Percentiles rank a stretch among this genome's conserved stretches.
phyloP scores from a whole-genome alignment of 2,888 invertebrate species.

The Hypsopygia costalis region DNA sequence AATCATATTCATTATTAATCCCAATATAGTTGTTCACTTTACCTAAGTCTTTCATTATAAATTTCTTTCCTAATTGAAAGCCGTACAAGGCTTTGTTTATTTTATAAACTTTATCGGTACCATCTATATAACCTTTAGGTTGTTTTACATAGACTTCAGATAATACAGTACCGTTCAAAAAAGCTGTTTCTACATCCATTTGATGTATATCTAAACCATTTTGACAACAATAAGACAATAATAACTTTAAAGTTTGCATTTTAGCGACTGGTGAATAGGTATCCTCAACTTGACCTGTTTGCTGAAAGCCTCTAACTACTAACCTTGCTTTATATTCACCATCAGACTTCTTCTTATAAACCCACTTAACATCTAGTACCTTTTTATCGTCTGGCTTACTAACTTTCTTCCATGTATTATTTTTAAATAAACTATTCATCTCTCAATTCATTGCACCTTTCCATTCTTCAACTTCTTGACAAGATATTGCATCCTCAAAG shows the following conservation, averaged over 20 bases:
- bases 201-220: slow-evolving; percentile 18
- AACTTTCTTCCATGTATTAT: slow-evolving; percentile 34
- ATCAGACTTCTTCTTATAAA: slow-evolving; percentile 29
- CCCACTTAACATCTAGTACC: slow-evolving; percentile 33
- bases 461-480: slow-evolving; percentile 24
- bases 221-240: slow-evolving; percentile 29
- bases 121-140: slow-evolving; percentile 29
- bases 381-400: slow-evolving; percentile 27
- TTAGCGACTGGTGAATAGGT: slow-evolving; percentile 22
- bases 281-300: slow-evolving; percentile 16
- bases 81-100: slow-evolving; percentile 30
- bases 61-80: slow-evolving; percentile 21
- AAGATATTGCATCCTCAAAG: slow-evolving; percentile 31
- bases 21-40: slow-evolving; percentile 35
- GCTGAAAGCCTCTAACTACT: slow-evolving; percentile 20
- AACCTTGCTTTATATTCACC: slow-evolving; percentile 23
- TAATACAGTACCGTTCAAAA: slow-evolving; percentile 25
- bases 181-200: slow-evolving; percentile 31
- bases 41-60: slow-evolving; percentile 32
- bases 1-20: slow-evolving; percentile 33
- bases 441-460: slow-evolving; percentile 30
- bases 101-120: slow-evolving; percentile 29
- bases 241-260: slow-evolving; percentile 34
- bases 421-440: slow-evolving; percentile 29
- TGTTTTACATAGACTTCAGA: slow-evolving; percentile 31